Evolutionary conservation across 2,888 invertebrate genomes (phyloP).

Genomic region (Mamestra brassicae): DNA sequence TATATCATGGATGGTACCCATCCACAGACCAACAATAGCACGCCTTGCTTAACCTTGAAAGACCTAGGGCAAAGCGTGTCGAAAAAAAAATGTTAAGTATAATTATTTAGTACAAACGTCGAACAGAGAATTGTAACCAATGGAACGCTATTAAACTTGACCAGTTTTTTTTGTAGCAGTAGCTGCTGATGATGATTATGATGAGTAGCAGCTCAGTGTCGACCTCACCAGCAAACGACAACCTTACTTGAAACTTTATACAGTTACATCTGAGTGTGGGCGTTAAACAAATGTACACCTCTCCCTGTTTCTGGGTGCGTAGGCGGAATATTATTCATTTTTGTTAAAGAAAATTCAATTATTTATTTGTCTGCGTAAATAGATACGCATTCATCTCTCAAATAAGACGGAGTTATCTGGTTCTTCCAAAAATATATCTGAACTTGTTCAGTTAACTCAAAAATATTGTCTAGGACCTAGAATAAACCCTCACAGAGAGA

Average conservation of each 20-base stretch:
- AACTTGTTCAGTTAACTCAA: neutral
- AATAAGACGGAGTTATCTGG: neutral
- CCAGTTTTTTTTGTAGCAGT: too few relatives aligned
- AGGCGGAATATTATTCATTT: constrained; percentile 3
- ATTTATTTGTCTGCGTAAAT: constrained; percentile 11
- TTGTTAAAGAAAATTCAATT: neutral
- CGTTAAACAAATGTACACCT: constrained; percentile 17
- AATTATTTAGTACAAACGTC: too few relatives aligned
- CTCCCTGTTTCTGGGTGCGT: neutral
- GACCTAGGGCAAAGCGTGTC: too few relatives aligned
- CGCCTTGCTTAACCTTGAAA: too few relatives aligned
- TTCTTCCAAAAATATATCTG: neutral
- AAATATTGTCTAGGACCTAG: neutral
- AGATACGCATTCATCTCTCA: neutral
- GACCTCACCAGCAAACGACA: neutral
- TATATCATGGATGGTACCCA: too few relatives aligned
- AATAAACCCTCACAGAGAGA: neutral
- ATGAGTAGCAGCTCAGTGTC: too few relatives aligned
- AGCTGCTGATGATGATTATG: too few relatives aligned
- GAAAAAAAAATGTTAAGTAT: too few relatives aligned
- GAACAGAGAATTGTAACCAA: too few relatives aligned
- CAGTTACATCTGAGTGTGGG: neutral
- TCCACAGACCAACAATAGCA: too few relatives aligned
- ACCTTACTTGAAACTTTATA: constrained; percentile 31
- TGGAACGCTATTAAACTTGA: too few relatives aligned